Conservation (phyloP, 2,797 vertebrate species). For the Decapterus maruadsi region DNA sequence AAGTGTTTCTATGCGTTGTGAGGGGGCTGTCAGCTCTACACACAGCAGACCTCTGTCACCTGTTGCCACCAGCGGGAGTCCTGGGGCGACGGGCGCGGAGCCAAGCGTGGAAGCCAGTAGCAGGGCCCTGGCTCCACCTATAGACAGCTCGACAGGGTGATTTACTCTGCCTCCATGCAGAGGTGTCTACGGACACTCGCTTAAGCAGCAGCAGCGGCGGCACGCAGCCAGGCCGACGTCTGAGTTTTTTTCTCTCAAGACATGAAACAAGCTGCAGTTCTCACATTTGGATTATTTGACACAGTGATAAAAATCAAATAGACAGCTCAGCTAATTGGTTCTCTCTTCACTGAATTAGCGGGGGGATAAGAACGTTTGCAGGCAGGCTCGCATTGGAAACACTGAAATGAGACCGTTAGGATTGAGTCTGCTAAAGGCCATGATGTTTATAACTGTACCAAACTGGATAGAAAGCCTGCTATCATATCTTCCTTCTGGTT, state of each 20-base stretch:
- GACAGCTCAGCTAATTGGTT: slow-evolving; percentile 25
- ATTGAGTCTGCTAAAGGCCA: neutral
- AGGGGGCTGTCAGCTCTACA: slow-evolving; percentile 75
- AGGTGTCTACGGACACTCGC: slow-evolving; percentile 54
- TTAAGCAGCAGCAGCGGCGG: slow-evolving; percentile 6
- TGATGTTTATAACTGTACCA: neutral
- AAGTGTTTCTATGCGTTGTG: slow-evolving; percentile 73
- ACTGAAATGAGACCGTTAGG: neutral
- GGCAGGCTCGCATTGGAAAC: neutral
- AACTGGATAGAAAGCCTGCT: neutral
- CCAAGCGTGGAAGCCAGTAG: slow-evolving; percentile 67
- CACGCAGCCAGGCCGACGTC: slow-evolving; percentile 6
- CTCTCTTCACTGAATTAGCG: slow-evolving; percentile 8
- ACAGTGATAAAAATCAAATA: neutral
- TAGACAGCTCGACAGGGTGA: slow-evolving; percentile 62
- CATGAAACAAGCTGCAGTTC: slow-evolving; percentile 25
- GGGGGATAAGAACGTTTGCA: neutral
- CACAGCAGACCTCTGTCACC: slow-evolving; percentile 86
- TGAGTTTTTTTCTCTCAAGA: slow-evolving; percentile 28
- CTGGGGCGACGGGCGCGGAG: slow-evolving; percentile 58
- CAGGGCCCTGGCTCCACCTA: slow-evolving; percentile 70
- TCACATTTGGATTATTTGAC: slow-evolving; percentile 12
- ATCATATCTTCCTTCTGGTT: neutral
- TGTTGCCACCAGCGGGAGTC: slow-evolving; percentile 77
- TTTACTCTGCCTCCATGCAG: slow-evolving; percentile 60